Evolutionary conservation across 2,888 invertebrate species (phyloP), one percentile per base, ranked within the genome.

Genomic region (Chymomyza amoena): DNA sequence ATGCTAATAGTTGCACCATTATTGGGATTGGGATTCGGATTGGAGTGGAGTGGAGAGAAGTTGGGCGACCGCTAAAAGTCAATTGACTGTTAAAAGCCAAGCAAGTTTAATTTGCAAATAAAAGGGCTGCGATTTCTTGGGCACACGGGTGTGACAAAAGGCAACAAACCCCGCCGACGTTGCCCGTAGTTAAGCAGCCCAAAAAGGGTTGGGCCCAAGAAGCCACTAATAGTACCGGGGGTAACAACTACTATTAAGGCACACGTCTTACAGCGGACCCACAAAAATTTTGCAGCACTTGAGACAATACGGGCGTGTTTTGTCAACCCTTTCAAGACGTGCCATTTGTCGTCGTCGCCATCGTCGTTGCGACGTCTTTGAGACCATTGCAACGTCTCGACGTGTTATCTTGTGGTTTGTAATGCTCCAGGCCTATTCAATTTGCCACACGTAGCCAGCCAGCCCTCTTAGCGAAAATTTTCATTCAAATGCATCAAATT

Each of bases 51-150:
- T 25, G 25, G 32, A 73, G 73, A 74, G 73, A 69, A 81, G 18
- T 1, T 69, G 70, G 69, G 69, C 73, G 68, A 66, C 50, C 70
- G 66, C 65, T 56, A 60, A 78, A 82, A 84, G 79, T 86, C 85
- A 85, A 85, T 85, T 85, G 85, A 80, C 83, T 86, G 85, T 86
- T 75, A 85, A 85, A 85, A 86, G 83, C 83, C 84, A 75, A 70
- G 84, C 79, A 70, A 77, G 84, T 84, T 84, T 86, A 86, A 85
- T 84, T 86, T 80, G 75, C 80, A 80, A 85, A 86, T 81, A 86
- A 83, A 81, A 84, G 81, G 85, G 78, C 79, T 67, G 57, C 39
- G 39, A 45, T 45, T 45, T 45, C 39, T 45, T 45, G 61, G 39
- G 32, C 39, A 15, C 20, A 28, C 20, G n/a, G 60, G 60, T 28